These are phyloP conservation scores for Tyto alba DNA, from an alignment of 2,113 vertebrate species.

Conservation along the genomic window DNA sequence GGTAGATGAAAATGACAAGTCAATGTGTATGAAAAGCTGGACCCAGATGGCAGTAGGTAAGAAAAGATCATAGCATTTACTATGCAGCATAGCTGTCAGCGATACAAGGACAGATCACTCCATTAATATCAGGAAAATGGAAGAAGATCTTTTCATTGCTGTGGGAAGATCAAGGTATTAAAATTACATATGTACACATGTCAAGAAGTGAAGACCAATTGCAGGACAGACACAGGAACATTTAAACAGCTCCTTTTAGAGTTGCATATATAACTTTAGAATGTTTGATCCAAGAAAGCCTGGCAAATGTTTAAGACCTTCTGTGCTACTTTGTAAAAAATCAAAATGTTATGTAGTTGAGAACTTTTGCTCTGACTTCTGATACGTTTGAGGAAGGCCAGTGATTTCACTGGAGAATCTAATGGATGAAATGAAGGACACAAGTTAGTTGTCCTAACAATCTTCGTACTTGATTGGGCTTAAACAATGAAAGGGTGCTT, in stretches of 20 bases:
- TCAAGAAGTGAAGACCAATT: constrained; percentile 66
- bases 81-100: constrained; percentile 54
- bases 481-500: constrained; percentile 58
- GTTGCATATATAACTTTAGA: constrained; percentile 26
- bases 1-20: constrained; percentile 68
- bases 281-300: constrained; percentile 55
- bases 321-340: constrained; percentile 5
- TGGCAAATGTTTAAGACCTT: constrained; percentile 61
- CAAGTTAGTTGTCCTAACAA: not conserved
- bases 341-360: not conserved
- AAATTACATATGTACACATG: constrained; percentile 61
- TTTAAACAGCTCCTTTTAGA: constrained; percentile 21
- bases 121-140: constrained; percentile 36
- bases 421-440: constrained; percentile 47
- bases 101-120: constrained; percentile 40
- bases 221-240: constrained; percentile 57
- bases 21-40: constrained; percentile 66
- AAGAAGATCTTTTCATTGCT: constrained; percentile 62
- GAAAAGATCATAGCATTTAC: constrained; percentile 66
- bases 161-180: constrained; percentile 68
- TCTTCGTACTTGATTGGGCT: constrained; percentile 59
- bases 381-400: constrained; percentile 12
- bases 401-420: constrained; percentile 42
- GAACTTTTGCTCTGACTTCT: not conserved
- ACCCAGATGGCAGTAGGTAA: constrained; percentile 64